These are phyloP conservation scores for Phyllotis vaccarum DNA, from an alignment of 2,797 vertebrate genomes.

Conservation along the genomic window DNA sequence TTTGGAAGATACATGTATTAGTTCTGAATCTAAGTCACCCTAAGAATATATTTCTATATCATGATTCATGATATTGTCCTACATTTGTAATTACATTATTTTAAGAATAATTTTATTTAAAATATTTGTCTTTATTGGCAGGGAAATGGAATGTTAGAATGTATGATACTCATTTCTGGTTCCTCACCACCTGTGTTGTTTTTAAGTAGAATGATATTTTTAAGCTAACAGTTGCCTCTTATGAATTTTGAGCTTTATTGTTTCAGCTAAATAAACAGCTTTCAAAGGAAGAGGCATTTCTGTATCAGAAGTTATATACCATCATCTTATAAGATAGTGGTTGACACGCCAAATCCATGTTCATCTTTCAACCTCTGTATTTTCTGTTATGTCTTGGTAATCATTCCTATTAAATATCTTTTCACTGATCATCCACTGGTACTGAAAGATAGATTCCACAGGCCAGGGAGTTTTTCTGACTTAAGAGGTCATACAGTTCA, in stretches of 20 bases:
- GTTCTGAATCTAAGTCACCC: constrained; percentile 30
- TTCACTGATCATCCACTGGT: not conserved
- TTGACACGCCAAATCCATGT: not conserved
- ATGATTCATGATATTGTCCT: not conserved
- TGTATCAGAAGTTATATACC: not conserved
- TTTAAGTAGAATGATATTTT: not conserved
- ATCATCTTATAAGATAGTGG: not conserved
- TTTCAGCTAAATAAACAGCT: not conserved
- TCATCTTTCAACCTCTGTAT: not conserved
- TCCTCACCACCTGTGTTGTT: not conserved
- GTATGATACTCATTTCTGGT: not conserved
- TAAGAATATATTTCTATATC: not conserved
- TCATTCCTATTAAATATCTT: not conserved
- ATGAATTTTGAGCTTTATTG: not conserved
- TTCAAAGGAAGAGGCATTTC: not conserved
- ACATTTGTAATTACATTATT: not conserved
- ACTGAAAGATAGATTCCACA: not conserved
- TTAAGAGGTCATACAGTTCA: not conserved
- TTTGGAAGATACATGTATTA: not conserved
- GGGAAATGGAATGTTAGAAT: not conserved
- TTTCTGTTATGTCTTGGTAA: not conserved
- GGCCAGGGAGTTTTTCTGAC: not conserved
- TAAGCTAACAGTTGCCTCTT: not conserved
- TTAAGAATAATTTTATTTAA: constrained; percentile 31
- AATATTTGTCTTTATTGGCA: constrained; percentile 7